Evolutionary conservation across 2,113 vertebrate species (phyloP), one percentile per base, ranked within the genome.

Genomic region (Tragelaphus imberbis): DNA sequence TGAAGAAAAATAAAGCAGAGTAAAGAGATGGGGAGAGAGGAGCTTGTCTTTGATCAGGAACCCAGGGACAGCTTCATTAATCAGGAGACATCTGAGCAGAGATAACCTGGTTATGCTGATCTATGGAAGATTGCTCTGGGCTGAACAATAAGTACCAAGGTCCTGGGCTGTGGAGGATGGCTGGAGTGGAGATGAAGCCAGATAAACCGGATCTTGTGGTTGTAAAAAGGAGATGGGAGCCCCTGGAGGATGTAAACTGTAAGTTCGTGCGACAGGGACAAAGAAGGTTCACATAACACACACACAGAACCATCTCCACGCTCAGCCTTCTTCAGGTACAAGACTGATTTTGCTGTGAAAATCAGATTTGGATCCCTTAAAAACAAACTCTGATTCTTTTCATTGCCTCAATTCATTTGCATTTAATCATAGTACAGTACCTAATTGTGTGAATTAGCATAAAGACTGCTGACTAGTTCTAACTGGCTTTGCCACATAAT

Each of bases 331-430:
- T 23, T 75, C 19, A 75, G 90, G 68, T n/a, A 10, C n/a, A 5
- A 59, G 36, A n/a, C 16, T 96, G 51, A 59, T 90, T 97, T 97
- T 98, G 53, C 77, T 27, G 51, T 77, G 77, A 84, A 96, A 94
- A 71, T 28, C 0, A 9, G 11, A 65, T 56, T 84, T 53, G 3
- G 1, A 47, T 47, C 65, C 80, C 49, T 93, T 75, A 81, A 93
- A 77, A 87, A 58, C 49, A 71, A 65, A 75, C 40, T 94, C 75
- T 4, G 25, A 3, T 77, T 84, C 95, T 92, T 91, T 88, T 97
- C 91, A 77, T 93, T 2, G 51, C 2, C 94, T 94, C 2, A 3
- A 95, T 47, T 90, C 61, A 86, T 58, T 93, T 95, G 55, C 79
- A 33, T 65, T 94, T 97, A 94, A 95, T 49, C 53, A 90, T 30